phyloP scores from a whole-genome alignment of 2,888 invertebrate genomes.

The Hypsopygia costalis region DNA sequence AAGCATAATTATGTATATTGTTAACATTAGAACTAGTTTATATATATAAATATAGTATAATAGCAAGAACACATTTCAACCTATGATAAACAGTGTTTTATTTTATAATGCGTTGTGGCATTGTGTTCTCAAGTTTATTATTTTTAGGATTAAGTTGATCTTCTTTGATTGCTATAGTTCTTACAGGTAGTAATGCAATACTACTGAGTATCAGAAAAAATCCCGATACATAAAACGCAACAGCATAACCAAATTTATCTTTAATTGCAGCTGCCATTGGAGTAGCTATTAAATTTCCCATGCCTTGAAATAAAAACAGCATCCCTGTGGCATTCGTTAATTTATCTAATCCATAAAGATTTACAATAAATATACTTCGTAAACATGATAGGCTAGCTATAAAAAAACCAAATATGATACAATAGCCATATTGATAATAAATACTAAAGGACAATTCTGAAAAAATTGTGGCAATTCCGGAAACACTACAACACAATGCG shows the following conservation, averaged over 20 bases:
- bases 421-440: slow-evolving; percentile 56
- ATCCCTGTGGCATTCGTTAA: slow-evolving; percentile 68
- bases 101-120: too few relatives aligned
- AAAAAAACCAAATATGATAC: slow-evolving; percentile 53
- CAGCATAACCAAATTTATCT: slow-evolving; percentile 41
- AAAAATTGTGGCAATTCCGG: slow-evolving; percentile 45
- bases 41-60: too few relatives aligned
- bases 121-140: too few relatives aligned
- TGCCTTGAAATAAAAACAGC: slow-evolving; percentile 59
- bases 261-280: slow-evolving; percentile 54
- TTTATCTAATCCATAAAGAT: slow-evolving; percentile 61
- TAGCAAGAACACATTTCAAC: too few relatives aligned
- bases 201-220: slow-evolving; percentile 48
- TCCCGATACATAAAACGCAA: slow-evolving; percentile 56
- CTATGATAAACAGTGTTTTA: too few relatives aligned
- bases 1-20: slow-evolving; percentile 2
- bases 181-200: slow-evolving; percentile 40
- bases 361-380: slow-evolving; percentile 55
- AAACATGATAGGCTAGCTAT: slow-evolving; percentile 46
- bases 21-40: too few relatives aligned
- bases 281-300: slow-evolving; percentile 60
- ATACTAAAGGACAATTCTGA: slow-evolving; percentile 49
- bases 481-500: slow-evolving; percentile 27
- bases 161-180: slow-evolving; percentile 30
- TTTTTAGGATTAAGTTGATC: neutral